These are phyloP conservation scores for Calcarius ornatus DNA, from an alignment of 2,113 vertebrate genomes.

Conservation along the genomic window DNA sequence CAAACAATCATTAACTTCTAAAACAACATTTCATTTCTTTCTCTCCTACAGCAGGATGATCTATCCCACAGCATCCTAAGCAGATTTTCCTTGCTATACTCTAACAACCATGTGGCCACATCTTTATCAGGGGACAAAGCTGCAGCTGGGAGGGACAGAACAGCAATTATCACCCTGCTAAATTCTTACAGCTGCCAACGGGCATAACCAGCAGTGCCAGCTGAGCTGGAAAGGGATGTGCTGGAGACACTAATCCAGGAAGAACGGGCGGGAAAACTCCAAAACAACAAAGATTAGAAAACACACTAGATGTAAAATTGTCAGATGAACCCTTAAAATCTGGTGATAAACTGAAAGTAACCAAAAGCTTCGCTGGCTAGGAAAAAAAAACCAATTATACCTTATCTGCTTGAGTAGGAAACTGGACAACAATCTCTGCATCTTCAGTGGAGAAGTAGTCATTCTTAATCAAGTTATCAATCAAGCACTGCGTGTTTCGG, in stretches of 20 bases:
- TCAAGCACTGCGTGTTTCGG: constrained; percentile 84
- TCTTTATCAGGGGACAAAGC: neutral
- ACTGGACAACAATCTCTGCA: constrained; percentile 81
- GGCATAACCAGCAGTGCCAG: neutral
- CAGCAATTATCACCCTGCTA: neutral
- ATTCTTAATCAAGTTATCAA: constrained; percentile 85
- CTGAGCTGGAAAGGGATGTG: neutral
- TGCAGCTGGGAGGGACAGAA: neutral
- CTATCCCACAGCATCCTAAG: neutral
- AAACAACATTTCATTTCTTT: neutral
- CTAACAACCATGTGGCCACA: neutral
- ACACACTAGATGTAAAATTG: neutral
- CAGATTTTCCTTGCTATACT: neutral
- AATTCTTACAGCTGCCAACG: neutral
- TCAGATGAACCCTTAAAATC: neutral
- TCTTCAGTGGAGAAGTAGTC: constrained; percentile 89
- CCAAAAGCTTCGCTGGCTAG: neutral
- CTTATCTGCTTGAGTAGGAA: constrained; percentile 84
- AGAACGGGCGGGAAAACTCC: neutral
- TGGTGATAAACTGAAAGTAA: neutral
- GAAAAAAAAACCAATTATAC: constrained; percentile 54
- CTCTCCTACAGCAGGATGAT: neutral
- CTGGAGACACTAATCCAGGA: neutral
- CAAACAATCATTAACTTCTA: neutral
- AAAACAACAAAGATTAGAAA: neutral